Evolutionary conservation across 2,888 invertebrate genomes (phyloP).

Genomic region (Melinaea menophilus): DNA sequence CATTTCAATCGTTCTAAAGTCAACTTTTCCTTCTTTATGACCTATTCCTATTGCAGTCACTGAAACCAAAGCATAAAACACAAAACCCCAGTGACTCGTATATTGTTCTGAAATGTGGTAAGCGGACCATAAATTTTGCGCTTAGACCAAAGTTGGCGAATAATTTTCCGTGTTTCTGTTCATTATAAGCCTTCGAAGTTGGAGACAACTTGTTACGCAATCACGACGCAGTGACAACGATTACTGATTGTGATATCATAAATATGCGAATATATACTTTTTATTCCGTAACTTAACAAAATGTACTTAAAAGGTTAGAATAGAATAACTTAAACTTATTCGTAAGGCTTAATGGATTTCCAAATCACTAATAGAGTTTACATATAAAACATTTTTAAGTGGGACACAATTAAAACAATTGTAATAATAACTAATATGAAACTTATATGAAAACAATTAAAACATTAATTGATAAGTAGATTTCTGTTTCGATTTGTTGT

Average conservation of each 20-base stretch:
- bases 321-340: no score
- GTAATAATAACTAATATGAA: no score
- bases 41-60: slow-evolving; percentile 31
- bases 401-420: no score
- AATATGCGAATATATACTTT: background rate
- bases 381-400: no score
- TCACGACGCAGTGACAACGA: slow-evolving; percentile 51
- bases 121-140: slow-evolving; percentile 73
- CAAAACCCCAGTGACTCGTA: slow-evolving; percentile 58
- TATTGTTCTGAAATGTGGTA: slow-evolving; percentile 69
- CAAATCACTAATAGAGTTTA: no score
- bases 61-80: slow-evolving; percentile 34
- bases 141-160: slow-evolving; percentile 71
- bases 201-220: slow-evolving; percentile 61
- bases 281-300: no score
- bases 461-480: no score
- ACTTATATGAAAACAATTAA: no score
- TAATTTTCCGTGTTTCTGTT: slow-evolving; percentile 76
- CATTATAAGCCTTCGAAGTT: slow-evolving; percentile 71
- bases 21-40: slow-evolving; percentile 29
- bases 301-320: no score
- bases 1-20: slow-evolving; percentile 7
- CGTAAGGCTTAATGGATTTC: no score
- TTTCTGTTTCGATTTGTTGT: no score
- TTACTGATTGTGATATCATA: slow-evolving; percentile 24